Base-by-base conservation (phyloP, 2,113 vertebrate species). In the Strigops habroptila region DNA sequence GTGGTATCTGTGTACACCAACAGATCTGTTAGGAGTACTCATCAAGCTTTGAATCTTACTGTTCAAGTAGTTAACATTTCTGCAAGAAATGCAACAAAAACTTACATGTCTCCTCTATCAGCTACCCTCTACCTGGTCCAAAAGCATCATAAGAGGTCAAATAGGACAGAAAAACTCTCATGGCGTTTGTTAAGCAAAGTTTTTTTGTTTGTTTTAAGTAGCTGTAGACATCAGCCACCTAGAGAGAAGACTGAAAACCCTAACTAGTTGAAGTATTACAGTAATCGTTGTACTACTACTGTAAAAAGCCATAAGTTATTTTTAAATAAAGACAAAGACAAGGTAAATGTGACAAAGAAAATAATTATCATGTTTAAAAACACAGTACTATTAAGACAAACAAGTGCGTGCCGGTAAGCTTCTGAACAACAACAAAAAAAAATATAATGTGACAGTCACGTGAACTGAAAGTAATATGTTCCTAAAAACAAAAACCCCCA, bases 401-500 rank as follows among this genome's bases (percentile, higher is more conserved):
- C 88, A 89, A 63, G 15, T 52, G 92, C 39, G 17, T 9, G 6
- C 27, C 39, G 80, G 28, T 64, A 95, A 93, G 33, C 49, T 74
- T 79, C 75, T 74, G 39, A 69, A 84, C 67, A 75, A 33, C 19
- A 86, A 88, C 53, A 65, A 27, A 6, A 24, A 24, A 35, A 49
- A 53, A 7, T 14, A 70, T 86, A 60, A 86, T 0, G 3, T 35
- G 33, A 77, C 18, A 80, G 46, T 67, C 78, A 77, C 51, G 12
- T n/a, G 64, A 75, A 80, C 24, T n/a, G 22, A 30, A 87, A 70
- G 62, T 24, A 79, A 73, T 8, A n/a, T 3, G 18, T 33, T 86
- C 79, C 77, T 82, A 73, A 73, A 95, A 95, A 67, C 86, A 97
- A 97, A 96, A 97, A 86, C n/a, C 65, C 84, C 79, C 94, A 91